phyloP scores from a whole-genome alignment of 2,888 invertebrate species.

The Electrophaes corylata region DNA sequence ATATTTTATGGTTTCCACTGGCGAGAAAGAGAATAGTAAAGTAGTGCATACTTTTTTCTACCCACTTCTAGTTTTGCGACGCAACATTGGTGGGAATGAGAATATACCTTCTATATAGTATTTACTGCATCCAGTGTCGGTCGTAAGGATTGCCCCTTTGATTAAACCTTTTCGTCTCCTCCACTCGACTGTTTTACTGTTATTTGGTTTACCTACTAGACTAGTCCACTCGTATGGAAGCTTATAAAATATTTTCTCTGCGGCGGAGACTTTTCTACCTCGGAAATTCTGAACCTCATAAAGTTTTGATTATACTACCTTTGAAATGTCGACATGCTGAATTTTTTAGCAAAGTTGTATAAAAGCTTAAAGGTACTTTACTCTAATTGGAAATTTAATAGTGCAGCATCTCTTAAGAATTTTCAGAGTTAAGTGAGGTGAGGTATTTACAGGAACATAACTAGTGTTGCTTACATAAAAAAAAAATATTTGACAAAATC shows the following conservation, averaged over 20 bases:
- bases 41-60: constrained; percentile 30
- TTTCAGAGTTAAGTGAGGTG: not conserved
- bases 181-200: constrained; percentile 61
- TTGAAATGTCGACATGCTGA: not conserved
- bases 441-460: not conserved
- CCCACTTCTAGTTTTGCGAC: constrained; percentile 33
- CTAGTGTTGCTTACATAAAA: not conserved
- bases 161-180: constrained; percentile 71
- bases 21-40: constrained; percentile 36
- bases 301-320: constrained; percentile 2
- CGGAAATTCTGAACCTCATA: not conserved
- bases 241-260: constrained; percentile 59
- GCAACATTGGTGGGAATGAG: constrained; percentile 34
- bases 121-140: constrained; percentile 62
- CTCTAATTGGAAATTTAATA: not conserved
- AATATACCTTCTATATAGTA: constrained; percentile 44
- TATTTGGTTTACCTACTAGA: constrained; percentile 63
- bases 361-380: not conserved
- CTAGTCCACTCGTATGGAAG: constrained; percentile 55
- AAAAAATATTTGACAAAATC: too few relatives aligned
- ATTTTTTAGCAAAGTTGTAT: not conserved
- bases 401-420: not conserved
- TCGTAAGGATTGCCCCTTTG: constrained; percentile 66
- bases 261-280: not conserved
- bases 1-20: constrained; percentile 32